Evolutionary conservation across 2,888 invertebrate species (phyloP).

Genomic region (Nyleta sp.): DNA sequence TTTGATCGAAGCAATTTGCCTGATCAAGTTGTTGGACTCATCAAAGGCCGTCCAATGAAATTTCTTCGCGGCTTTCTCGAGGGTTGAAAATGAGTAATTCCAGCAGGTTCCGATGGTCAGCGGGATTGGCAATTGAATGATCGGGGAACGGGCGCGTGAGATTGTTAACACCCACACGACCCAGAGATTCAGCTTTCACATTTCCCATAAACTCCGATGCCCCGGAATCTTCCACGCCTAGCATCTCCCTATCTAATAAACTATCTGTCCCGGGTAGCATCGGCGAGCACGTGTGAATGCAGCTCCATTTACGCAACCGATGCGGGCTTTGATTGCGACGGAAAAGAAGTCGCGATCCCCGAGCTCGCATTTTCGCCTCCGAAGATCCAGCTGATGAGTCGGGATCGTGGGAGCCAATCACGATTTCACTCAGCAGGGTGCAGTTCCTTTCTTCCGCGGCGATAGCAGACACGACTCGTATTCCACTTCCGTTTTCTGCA

Average conservation of each 20-base stretch:
- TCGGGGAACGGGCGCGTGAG: slow-evolving; percentile 72
- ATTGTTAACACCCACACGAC: slow-evolving; percentile 76
- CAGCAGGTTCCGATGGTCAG: slow-evolving; percentile 26
- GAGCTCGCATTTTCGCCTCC: slow-evolving; percentile 28
- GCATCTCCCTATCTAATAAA: slow-evolving; percentile 43
- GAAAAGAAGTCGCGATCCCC: slow-evolving; percentile 22
- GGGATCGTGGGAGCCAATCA: slow-evolving; percentile 66
- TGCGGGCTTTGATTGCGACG: slow-evolving; percentile 51
- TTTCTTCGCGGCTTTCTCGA: slow-evolving; percentile 4
- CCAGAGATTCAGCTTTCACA: slow-evolving; percentile 75
- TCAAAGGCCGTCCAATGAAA: too few relatives aligned
- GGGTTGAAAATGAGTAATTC: slow-evolving; percentile 20
- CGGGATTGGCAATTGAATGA: slow-evolving; percentile 31
- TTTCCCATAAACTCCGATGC: slow-evolving; percentile 75
- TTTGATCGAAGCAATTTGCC: too few relatives aligned
- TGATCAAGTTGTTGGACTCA: too few relatives aligned
- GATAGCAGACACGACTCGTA: slow-evolving; percentile 39
- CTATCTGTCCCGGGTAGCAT: slow-evolving; percentile 50
- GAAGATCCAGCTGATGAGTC: slow-evolving; percentile 58
- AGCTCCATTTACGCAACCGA: slow-evolving; percentile 64
- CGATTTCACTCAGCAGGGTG: slow-evolving; percentile 64
- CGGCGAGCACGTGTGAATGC: slow-evolving; percentile 54
- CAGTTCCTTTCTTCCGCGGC: slow-evolving; percentile 55
- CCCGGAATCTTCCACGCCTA: slow-evolving; percentile 53
- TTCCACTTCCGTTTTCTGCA: slow-evolving; percentile 61